Conservation (phyloP, 2,797 vertebrate genomes). For the Paguma larvata region DNA sequence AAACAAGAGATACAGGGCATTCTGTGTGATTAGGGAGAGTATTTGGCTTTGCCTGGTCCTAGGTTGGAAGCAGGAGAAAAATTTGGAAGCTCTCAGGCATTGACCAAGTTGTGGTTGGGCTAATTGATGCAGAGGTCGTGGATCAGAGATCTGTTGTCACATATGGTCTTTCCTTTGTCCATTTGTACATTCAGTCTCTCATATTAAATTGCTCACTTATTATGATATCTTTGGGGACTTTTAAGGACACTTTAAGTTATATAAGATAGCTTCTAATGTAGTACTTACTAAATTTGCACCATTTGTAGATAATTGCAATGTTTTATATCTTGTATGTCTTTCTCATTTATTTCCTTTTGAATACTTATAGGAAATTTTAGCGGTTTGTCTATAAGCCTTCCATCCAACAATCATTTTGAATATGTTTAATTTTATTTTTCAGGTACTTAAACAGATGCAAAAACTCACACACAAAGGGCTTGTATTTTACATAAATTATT, state of each 20-base stretch:
- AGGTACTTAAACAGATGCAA: slow-evolving; percentile 33
- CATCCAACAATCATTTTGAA: slow-evolving; percentile 3
- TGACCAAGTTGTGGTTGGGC: not conserved
- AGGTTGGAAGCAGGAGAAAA: not conserved
- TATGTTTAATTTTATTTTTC: slow-evolving; percentile 56
- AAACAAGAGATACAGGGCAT: not conserved
- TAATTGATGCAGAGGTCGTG: not conserved
- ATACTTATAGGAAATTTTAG: slow-evolving; percentile 45
- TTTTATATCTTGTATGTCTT: slow-evolving; percentile 26
- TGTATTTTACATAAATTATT: slow-evolving; percentile 58
- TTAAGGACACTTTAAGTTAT: not conserved
- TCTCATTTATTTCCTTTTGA: slow-evolving; percentile 48
- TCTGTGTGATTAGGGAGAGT: not conserved
- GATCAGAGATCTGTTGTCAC: not conserved
- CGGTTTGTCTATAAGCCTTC: not conserved
- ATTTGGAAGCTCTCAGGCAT: not conserved
- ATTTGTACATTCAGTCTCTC: not conserved
- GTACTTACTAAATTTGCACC: slow-evolving; percentile 11
- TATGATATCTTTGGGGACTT: not conserved
- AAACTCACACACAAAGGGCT: not conserved
- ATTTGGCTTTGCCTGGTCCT: not conserved
- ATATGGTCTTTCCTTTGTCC: not conserved
- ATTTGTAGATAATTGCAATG: slow-evolving; percentile 25
- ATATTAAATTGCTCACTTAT: slow-evolving; percentile 5
- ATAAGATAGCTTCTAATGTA: slow-evolving; percentile 22